phyloP scores from a whole-genome alignment of 2,888 invertebrate species.

The Hirtodrosophila histrioides region DNA sequence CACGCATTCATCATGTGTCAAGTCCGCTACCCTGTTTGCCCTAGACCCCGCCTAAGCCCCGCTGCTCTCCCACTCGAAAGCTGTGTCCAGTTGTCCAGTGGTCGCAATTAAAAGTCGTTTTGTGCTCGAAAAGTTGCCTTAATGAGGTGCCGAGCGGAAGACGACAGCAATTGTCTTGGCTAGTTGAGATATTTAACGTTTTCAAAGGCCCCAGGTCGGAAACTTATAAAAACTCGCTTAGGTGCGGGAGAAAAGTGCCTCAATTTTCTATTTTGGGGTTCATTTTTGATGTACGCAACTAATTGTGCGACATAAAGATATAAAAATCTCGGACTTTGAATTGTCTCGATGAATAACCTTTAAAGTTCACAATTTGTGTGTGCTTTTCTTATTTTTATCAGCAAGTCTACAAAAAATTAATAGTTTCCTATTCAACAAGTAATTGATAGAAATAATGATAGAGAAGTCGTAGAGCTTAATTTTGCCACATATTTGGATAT shows the following conservation, averaged over 20 bases:
- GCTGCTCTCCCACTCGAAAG: slow-evolving; percentile 4
- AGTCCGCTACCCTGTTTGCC: slow-evolving; percentile 20
- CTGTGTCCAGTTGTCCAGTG: slow-evolving; percentile 68
- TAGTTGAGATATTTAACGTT: slow-evolving; percentile 50
- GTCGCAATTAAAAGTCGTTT: slow-evolving; percentile 73
- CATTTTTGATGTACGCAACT: not conserved
- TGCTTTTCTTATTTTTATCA: too few species aligned
- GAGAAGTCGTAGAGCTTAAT: too few species aligned
- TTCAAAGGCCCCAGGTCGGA: slow-evolving; percentile 5
- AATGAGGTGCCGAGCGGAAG: slow-evolving; percentile 77
- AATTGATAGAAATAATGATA: too few species aligned
- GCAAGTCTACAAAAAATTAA: too few species aligned
- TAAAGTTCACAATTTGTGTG: not conserved
- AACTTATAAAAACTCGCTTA: slow-evolving; percentile 4
- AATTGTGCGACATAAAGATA: slow-evolving; percentile 1
- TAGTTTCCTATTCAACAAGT: too few species aligned
- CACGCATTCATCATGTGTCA: slow-evolving; percentile 62
- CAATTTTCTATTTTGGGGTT: slow-evolving; percentile 10
- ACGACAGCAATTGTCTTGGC: slow-evolving; percentile 39
- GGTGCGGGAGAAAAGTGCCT: slow-evolving; percentile 14
- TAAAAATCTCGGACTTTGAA: not conserved
- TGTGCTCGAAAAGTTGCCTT: slow-evolving; percentile 54
- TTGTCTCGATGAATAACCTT: not conserved
- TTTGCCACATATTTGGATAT: too few species aligned
- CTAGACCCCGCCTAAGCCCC: not conserved